phyloP scores from a whole-genome alignment of 2,797 vertebrate species.

The Sorex maritimensis region DNA sequence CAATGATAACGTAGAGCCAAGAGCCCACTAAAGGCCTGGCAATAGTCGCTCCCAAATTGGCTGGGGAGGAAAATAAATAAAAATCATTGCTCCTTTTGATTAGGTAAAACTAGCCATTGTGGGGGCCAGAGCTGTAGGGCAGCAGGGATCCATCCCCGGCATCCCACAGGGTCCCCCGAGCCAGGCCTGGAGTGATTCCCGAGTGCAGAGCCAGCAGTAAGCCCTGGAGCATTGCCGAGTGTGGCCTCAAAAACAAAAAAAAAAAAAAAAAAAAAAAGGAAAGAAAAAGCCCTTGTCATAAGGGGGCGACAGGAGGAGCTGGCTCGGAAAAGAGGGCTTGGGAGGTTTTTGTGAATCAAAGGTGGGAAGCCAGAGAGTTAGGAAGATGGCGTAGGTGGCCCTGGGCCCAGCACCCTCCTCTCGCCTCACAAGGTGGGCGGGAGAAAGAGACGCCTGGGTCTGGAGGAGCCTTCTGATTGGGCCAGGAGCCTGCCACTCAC shows the following conservation, averaged over 20 bases:
- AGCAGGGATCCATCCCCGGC: too few species aligned
- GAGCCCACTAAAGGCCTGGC: conserved; percentile 41
- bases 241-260: background rate
- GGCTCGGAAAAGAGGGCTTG: too few species aligned
- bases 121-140: too few species aligned
- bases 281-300: background rate
- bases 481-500: background rate
- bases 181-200: too few species aligned
- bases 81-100: conserved; percentile 37
- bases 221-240: too few species aligned
- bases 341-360: background rate
- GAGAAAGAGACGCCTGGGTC: background rate
- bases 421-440: background rate
- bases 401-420: background rate
- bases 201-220: too few species aligned
- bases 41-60: conserved; percentile 10
- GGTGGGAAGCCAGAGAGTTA: background rate
- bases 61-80: background rate
- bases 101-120: background rate
- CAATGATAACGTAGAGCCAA: background rate
- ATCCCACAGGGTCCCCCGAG: too few species aligned
- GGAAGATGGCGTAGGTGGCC: background rate
- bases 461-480: background rate
- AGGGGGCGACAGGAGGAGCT: too few species aligned
- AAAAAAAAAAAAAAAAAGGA: background rate